Percentiles rank a stretch among this genome's conserved stretches.
Conservation (phyloP, 2,888 invertebrate genomes). For the Agrotis exclamationis region DNA sequence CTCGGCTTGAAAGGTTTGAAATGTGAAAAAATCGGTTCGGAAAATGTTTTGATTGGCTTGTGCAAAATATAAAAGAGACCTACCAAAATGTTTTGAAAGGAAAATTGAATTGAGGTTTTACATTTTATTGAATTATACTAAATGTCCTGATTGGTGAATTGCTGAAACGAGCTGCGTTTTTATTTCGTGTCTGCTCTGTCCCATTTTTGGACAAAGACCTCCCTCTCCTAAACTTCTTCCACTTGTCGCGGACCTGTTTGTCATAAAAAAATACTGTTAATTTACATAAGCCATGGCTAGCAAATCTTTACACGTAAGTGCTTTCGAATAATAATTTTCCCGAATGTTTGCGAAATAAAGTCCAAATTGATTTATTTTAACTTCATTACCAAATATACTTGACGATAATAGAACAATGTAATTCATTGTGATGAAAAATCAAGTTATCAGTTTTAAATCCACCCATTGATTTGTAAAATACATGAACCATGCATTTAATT, state of each 20-base stretch:
- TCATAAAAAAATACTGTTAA: too few relatives aligned
- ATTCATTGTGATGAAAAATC: not conserved
- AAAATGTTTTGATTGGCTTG: not conserved
- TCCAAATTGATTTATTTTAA: not conserved
- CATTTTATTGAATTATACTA: not conserved
- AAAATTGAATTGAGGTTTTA: not conserved
- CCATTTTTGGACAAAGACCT: too few relatives aligned
- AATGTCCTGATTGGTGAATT: not conserved
- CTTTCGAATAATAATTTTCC: not conserved
- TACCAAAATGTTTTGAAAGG: not conserved
- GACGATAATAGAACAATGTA: not conserved
- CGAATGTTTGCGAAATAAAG: not conserved
- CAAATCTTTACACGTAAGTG: not conserved
- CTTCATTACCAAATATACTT: not conserved
- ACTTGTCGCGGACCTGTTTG: too few relatives aligned
- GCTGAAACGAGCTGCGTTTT: too few relatives aligned
- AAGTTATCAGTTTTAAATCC: slow-evolving; percentile 5
- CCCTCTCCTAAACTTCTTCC: too few relatives aligned
- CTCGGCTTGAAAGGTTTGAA: not conserved
- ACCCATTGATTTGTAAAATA: not conserved
- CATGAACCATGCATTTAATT: not conserved
- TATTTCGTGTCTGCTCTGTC: too few relatives aligned
- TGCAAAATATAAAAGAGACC: not conserved
- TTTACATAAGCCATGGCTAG: too few relatives aligned
- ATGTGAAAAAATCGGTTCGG: not conserved